Evolutionary conservation across 2,888 invertebrate species (phyloP), one percentile per base, ranked within the genome.

Genomic region (Netelia fuscicornis): DNA sequence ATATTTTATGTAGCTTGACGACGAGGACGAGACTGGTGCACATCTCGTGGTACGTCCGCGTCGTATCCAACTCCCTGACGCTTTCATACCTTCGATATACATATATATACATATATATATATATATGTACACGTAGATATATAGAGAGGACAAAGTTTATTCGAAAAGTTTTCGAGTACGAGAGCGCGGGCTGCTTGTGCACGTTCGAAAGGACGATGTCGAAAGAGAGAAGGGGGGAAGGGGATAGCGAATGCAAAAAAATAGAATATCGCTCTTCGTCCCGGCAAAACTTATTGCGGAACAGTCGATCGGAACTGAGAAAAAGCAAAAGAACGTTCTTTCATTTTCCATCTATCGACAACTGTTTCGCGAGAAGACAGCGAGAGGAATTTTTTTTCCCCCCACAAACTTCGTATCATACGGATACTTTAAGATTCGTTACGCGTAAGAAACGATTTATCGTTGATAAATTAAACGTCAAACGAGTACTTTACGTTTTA

Each of bases 1-100:
- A 93, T 93, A 93, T 92, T 92, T 93, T 92, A 93, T 90, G 90
- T 89, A 89, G 89, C 89, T 86, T 86, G 89, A 87, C 90, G 87
- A 89, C 89, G 86, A 86, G 89, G 87, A 84, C 83, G 81, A 83
- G 71, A 70, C 71, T 67, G 83, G 82, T 82, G 82, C 86, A 81
- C 72, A 81, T 79, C 86, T 84, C 75, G 87, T 87, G 80, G 87
- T 88, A 85, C 82, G 84, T 86, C 83, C 82, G 62, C 80, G 72
- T 79, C 70, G 71, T 44, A 86, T 77, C 71, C 64, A 79, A 80
- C 68, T 81, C 86, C 64, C 78, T 83, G 75, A 42, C 76, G 48
- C 64, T 62, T 80, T 83, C 83, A 71, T 65, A 70, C 70, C 60
- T 76, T 82, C 81, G 88, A 75, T 79, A 81, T 65, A 70, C 37